phyloP scores from a whole-genome alignment of 2,113 vertebrate species.

The Cyanoderma ruficeps region DNA sequence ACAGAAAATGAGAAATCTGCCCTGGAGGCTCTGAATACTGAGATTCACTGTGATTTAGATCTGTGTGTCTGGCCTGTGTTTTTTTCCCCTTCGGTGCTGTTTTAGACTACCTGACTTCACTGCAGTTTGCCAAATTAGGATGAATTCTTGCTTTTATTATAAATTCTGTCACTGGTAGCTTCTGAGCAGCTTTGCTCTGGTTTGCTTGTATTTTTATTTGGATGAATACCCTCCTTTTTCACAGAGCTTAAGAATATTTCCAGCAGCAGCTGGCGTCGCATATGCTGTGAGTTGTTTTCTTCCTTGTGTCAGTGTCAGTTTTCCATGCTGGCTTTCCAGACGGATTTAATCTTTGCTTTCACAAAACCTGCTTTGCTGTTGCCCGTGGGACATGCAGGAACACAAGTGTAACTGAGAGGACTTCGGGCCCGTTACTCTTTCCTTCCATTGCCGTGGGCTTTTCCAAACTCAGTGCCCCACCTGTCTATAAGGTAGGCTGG shows the following conservation, averaged over 20 bases:
- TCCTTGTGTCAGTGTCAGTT: neutral
- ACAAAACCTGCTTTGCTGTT: neutral
- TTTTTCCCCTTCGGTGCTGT: neutral
- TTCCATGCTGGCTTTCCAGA: neutral
- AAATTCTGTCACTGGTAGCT: neutral
- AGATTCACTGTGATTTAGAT: neutral
- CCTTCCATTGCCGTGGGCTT: neutral
- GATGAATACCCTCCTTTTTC: neutral
- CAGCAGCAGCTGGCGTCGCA: neutral
- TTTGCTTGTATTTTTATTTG: constrained; percentile 9
- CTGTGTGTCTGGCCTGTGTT: neutral
- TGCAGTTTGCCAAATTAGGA: neutral
- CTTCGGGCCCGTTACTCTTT: neutral
- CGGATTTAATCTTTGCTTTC: neutral
- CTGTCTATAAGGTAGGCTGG: neutral
- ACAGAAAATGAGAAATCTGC: neutral
- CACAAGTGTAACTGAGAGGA: neutral
- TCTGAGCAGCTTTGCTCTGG: neutral
- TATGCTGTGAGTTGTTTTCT: neutral
- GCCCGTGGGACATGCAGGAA: accelerated
- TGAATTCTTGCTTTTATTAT: neutral
- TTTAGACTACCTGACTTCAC: neutral
- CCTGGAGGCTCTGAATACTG: neutral
- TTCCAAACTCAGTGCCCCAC: neutral
- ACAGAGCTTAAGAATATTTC: neutral